A percentile compares a stretch with the other conserved stretches of the same genome.
These are phyloP conservation scores for Urocyon cinereoargenteus DNA, from an alignment of 2,797 vertebrate genomes.

Conservation along the genomic window DNA sequence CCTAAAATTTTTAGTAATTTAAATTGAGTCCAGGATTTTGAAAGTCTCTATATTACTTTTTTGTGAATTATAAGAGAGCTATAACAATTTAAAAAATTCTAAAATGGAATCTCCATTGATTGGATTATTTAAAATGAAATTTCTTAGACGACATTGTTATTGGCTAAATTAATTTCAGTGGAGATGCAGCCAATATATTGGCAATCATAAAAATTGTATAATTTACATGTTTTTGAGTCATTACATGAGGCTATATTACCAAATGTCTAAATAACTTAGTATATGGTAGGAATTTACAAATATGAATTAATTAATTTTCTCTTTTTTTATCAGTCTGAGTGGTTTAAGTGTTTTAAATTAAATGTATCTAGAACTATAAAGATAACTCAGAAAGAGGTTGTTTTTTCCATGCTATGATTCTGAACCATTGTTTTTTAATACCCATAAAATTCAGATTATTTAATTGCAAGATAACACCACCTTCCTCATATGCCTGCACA, in stretches of 20 bases:
- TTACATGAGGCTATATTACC: not conserved
- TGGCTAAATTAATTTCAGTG: not conserved
- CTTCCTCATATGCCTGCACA: not conserved
- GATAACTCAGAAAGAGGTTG: not conserved
- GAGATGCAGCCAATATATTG: not conserved
- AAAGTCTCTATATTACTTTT: not conserved
- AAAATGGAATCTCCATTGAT: not conserved
- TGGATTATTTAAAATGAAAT: slow-evolving; percentile 26
- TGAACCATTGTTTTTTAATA: not conserved
- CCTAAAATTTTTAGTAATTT: not conserved
- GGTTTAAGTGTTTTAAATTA: not conserved
- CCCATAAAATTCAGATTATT: not conserved
- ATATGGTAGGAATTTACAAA: not conserved
- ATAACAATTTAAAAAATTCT: not conserved
- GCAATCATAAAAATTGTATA: not conserved
- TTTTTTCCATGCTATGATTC: not conserved
- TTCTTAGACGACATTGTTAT: not conserved
- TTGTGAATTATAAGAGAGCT: not conserved
- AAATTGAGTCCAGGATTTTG: not conserved
- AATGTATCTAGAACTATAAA: not conserved
- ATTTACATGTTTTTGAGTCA: not conserved
- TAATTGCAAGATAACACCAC: not conserved
- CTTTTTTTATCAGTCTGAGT: not conserved
- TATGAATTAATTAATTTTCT: not conserved
- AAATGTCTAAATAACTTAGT: not conserved